These are phyloP conservation scores for Abrostola triplasia DNA, from an alignment of 2,888 invertebrate species.

Conservation along the genomic window DNA sequence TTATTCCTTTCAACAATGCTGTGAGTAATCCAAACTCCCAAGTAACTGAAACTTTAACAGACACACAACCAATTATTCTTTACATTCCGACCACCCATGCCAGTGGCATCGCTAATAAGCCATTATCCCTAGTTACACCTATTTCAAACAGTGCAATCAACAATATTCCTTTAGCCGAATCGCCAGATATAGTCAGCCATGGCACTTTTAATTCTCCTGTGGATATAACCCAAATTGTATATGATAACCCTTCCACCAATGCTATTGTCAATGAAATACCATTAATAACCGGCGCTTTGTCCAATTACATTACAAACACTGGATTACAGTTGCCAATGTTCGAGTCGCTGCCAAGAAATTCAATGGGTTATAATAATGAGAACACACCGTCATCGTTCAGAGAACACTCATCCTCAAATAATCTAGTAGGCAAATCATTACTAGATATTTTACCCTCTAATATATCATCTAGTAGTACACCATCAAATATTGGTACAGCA, in stretches of 20 bases:
- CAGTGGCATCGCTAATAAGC: not conserved
- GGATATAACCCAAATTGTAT: not conserved
- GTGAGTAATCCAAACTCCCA: conserved; percentile 15
- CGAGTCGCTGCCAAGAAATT: conserved; percentile 42
- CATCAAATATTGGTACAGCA: not conserved
- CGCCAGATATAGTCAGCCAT: conserved; percentile 16
- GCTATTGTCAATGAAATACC: conserved; percentile 19
- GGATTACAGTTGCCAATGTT: conserved; percentile 20
- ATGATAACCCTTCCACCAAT: not conserved
- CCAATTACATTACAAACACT: conserved; percentile 15
- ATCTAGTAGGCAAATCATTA: conserved; percentile 6
- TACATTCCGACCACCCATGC: conserved; percentile 22
- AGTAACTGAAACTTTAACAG: not conserved
- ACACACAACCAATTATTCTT: conserved; percentile 24
- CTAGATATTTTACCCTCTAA: conserved; percentile 1
- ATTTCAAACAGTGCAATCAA: conserved; percentile 9
- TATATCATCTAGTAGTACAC: not conserved
- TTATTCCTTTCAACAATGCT: conserved; percentile 30
- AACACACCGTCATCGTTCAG: conserved; percentile 13
- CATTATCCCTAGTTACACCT: not conserved
- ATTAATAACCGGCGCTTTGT: not conserved
- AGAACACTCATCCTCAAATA: conserved; percentile 7
- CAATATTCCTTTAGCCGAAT: conserved; percentile 17
- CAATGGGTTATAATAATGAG: conserved; percentile 35
- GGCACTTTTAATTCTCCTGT: not conserved